Conservation (phyloP, 2,888 invertebrate genomes). For the Thymelicus lineola region DNA sequence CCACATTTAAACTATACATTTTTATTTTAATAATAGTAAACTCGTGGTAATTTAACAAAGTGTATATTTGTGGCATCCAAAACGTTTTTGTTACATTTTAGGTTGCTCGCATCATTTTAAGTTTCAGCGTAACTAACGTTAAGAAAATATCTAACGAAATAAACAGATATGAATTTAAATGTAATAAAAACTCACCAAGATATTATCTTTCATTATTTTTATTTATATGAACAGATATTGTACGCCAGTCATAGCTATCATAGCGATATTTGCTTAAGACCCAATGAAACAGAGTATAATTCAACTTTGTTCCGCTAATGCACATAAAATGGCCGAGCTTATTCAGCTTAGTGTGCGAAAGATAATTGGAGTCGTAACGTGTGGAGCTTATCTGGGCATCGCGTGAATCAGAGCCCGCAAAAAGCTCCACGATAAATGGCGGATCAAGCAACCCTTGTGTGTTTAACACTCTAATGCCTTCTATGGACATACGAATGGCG, state of each 20-base stretch:
- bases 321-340: slow-evolving; percentile 18
- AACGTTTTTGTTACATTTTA: no score
- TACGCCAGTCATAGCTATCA: not conserved
- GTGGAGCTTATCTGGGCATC: slow-evolving; percentile 55
- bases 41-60: no score
- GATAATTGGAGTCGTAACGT: slow-evolving; percentile 34
- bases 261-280: not conserved
- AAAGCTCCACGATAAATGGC: slow-evolving; percentile 56
- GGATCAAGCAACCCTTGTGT: slow-evolving; percentile 49
- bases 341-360: slow-evolving; percentile 27
- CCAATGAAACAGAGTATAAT: not conserved
- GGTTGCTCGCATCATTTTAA: no score
- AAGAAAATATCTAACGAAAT: no score
- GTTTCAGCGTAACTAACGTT: no score
- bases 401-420: slow-evolving; percentile 53
- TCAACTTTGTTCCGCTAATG: slow-evolving; percentile 21
- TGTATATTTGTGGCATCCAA: no score
- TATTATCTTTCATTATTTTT: no score
- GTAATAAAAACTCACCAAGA: no score
- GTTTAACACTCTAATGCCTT: slow-evolving; percentile 47
- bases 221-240: no score
- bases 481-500: slow-evolving; percentile 24
- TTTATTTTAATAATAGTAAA: no score
- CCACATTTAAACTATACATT: no score
- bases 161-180: no score